A percentile compares a stretch with the other conserved stretches of the same genome.
Conservation (phyloP, 2,888 invertebrate species). For the Nephrotoma guestfalica region DNA sequence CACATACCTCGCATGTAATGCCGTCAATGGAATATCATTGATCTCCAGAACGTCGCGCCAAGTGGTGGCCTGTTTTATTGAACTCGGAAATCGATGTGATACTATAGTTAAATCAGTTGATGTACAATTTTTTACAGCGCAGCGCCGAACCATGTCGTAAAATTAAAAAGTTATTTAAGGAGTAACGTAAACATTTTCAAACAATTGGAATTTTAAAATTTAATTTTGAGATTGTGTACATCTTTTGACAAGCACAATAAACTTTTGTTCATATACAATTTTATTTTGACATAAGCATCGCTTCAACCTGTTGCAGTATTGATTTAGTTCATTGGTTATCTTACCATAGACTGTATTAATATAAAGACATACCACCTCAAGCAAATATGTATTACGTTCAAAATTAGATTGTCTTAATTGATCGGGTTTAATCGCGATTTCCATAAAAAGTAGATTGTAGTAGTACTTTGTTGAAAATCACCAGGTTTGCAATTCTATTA, state of each 20-base stretch:
- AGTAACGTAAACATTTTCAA: background rate
- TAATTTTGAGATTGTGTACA: background rate
- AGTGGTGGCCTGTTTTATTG: background rate
- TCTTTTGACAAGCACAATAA: conserved; percentile 2
- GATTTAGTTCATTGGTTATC: no score
- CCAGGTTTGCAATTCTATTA: no score
- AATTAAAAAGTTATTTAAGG: background rate
- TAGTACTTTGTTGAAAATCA: no score
- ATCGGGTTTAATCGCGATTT: no score
- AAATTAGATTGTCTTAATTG: no score
- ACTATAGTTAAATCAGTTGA: background rate
- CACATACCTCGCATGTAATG: background rate
- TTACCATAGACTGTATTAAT: no score
- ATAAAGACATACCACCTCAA: no score
- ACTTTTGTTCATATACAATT: background rate
- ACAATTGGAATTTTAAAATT: background rate
- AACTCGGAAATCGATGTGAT: background rate
- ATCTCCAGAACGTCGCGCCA: background rate
- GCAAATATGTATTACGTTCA: no score
- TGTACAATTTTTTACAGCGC: background rate
- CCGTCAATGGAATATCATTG: background rate
- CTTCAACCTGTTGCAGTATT: no score
- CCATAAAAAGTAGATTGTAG: no score
- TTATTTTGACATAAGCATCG: no score
- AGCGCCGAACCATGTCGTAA: background rate